Percentiles rank a stretch among this genome's conserved stretches.
These are phyloP conservation scores for Microcebus griseorufus DNA, from an alignment of 2,113 vertebrate genomes.

Conservation along the genomic window DNA sequence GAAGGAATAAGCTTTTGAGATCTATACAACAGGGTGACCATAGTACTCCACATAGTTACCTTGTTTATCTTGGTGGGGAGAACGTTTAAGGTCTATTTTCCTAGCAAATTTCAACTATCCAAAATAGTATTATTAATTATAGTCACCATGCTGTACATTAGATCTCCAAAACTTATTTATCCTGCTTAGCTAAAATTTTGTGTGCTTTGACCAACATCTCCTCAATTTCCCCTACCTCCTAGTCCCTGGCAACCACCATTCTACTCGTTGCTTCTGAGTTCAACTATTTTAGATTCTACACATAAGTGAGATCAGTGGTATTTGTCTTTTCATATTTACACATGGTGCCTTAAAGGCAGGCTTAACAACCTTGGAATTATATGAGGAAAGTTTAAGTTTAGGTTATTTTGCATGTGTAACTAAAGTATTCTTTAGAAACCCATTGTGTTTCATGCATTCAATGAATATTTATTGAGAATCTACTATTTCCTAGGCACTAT, in stretches of 20 bases:
- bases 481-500: not conserved
- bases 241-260: not conserved
- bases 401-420: not conserved
- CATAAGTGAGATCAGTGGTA: not conserved
- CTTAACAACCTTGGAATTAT: not conserved
- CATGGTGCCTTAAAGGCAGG: not conserved
- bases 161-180: not conserved
- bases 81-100: not conserved
- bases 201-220: not conserved
- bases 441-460: not conserved
- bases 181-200: not conserved
- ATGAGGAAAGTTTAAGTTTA: not conserved
- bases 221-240: not conserved
- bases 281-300: not conserved
- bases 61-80: not conserved
- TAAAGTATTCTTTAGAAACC: not conserved
- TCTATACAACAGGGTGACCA: no score
- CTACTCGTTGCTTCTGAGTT: not conserved
- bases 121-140: not conserved
- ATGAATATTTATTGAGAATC: not conserved
- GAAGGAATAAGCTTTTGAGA: no score
- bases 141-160: not conserved
- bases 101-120: not conserved
- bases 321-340: not conserved
- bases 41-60: no score